Evolutionary conservation across 2,113 vertebrate genomes (phyloP).

Genomic region (Ochotona curzoniae): DNA sequence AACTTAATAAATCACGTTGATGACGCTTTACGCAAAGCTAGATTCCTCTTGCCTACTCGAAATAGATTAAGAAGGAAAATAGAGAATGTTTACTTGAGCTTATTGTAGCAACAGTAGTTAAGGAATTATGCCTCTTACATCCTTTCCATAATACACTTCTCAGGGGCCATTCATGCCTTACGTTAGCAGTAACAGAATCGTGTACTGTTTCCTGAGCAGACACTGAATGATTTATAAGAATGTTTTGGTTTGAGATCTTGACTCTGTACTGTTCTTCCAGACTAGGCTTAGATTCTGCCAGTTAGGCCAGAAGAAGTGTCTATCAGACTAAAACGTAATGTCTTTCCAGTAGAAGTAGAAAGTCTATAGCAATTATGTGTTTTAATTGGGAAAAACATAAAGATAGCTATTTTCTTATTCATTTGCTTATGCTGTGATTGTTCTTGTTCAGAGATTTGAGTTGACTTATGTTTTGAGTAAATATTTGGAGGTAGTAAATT

Average conservation of each 20-base stretch:
- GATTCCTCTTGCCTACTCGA: conserved; percentile 28
- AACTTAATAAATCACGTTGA: conserved; percentile 33
- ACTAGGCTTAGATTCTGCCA: neutral
- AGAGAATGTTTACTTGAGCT: conserved; percentile 35
- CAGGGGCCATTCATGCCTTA: neutral
- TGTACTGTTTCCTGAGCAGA: conserved; percentile 3
- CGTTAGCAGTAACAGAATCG: neutral
- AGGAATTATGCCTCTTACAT: conserved; percentile 46
- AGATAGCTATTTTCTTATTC: neutral
- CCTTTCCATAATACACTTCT: conserved; percentile 28
- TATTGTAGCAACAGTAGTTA: conserved; percentile 59
- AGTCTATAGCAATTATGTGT: neutral
- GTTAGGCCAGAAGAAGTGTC: neutral
- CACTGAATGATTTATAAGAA: neutral
- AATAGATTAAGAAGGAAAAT: conserved; percentile 47
- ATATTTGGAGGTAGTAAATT: conserved; percentile 19
- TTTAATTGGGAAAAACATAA: neutral
- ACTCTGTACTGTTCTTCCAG: neutral
- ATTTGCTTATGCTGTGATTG: neutral
- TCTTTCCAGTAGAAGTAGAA: neutral
- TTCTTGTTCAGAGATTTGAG: neutral
- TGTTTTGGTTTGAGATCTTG: conserved; percentile 30
- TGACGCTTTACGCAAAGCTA: conserved; percentile 49
- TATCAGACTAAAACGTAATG: neutral
- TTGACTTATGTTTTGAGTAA: neutral